phyloP scores from a whole-genome alignment of 2,113 vertebrate species.

The Oostethus manadensis region DNA sequence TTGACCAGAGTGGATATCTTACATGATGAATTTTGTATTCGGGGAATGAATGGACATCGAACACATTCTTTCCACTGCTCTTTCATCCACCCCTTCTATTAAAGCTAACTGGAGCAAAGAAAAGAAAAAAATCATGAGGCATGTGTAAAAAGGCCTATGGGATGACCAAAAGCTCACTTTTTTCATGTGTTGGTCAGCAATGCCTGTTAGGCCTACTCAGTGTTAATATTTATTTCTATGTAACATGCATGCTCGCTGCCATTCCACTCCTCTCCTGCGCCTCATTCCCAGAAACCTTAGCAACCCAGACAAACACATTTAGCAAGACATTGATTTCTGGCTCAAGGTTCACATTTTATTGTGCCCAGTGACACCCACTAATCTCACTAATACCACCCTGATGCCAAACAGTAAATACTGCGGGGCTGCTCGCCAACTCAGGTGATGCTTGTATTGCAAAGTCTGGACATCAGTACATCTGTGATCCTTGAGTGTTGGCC shows the following conservation, averaged over 20 bases:
- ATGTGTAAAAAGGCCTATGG: slow-evolving; percentile 37
- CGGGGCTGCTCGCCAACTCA: slow-evolving; percentile 42
- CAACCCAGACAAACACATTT: slow-evolving; percentile 34
- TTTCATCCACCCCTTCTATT: slow-evolving; percentile 33
- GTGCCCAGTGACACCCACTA: slow-evolving; percentile 53
- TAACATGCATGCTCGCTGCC: slow-evolving; percentile 20
- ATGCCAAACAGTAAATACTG: slow-evolving; percentile 56
- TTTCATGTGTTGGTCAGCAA: slow-evolving; percentile 26
- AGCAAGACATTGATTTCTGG: slow-evolving; percentile 53
- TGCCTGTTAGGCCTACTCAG: slow-evolving; percentile 36
- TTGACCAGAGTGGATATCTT: slow-evolving; percentile 16
- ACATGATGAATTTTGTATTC: slow-evolving; percentile 11
- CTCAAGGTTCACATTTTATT: slow-evolving; percentile 49
- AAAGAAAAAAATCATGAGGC: slow-evolving; percentile 63
- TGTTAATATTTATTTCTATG: slow-evolving; percentile 52
- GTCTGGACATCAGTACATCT: slow-evolving; percentile 18
- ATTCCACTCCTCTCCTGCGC: slow-evolving; percentile 29
- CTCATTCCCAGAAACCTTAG: slow-evolving; percentile 36
- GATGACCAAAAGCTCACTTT: slow-evolving; percentile 54
- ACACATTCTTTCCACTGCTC: slow-evolving; percentile 9
- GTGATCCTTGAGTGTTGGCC: slow-evolving; percentile 16
- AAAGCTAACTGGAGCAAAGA: slow-evolving; percentile 46
- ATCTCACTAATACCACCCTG: slow-evolving; percentile 60
- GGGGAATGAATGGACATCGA: slow-evolving; percentile 19
- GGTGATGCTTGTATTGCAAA: slow-evolving; percentile 19